Base-by-base conservation (phyloP, 2,797 vertebrate species). In the Myotis pilosus region DNA sequence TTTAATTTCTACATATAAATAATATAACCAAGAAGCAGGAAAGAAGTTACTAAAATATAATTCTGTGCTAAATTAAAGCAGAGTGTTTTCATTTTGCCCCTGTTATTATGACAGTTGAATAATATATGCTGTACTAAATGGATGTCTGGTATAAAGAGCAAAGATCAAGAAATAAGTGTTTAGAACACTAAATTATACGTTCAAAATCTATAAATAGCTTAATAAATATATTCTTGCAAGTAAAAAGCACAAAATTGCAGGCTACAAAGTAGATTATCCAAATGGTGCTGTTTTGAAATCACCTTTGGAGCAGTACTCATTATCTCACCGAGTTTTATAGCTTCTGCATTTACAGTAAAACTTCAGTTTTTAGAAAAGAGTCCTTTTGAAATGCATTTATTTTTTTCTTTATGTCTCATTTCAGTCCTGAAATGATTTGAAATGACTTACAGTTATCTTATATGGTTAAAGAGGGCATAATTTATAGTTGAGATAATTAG, bases 151-250 rank as follows among this genome's bases (percentile, higher is more conserved):
- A 33, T 91, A 96, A 97, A 96, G 96, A 96, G 93, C 94, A 97
- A 92, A 97, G 97, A 97, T 92, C 94, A 96, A 96, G 91, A 96
- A 97, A 96, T 96, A 89, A 94, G 64, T 96, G 93, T 97, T 97
- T 97, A 87, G 97, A 96, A 96, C 86, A 87, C 92, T 92, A 97
- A 97, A 96, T 97, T 96, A 95, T 94, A 96, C 60, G 91, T 87
- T 96, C 95, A 97, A 95, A 94, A 87, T 92, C 96, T 96, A 97
- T 96, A 97, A 97, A 96, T 97, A 97, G 55, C 94, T 94, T 96
- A 97, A 97, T 96, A 96, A 94, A 95, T 96, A 91, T 94, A 96
- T 95, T 95, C 71, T 79, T 87, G 13, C 25, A 60, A 60, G 22
- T 44, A 91, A 95, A 89, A 95, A 91, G 80, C 90, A 93, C 68